phyloP scores from a whole-genome alignment of 1,140 invertebrate species.

The Temnothorax longispinosus region DNA sequence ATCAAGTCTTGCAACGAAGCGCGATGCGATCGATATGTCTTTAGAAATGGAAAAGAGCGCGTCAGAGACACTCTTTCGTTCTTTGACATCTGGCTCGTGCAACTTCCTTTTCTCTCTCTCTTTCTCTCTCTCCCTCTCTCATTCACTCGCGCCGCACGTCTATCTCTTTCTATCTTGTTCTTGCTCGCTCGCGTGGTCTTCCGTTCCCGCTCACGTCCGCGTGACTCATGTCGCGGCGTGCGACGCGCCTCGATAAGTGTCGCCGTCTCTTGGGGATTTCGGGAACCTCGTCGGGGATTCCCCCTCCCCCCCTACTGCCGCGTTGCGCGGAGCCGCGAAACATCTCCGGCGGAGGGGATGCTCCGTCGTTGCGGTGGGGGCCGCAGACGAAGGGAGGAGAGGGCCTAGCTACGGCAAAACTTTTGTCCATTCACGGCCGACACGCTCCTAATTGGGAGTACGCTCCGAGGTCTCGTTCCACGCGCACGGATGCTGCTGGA shows the following conservation, averaged over 20 bases:
- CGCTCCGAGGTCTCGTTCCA: constrained; percentile 76
- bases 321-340: constrained; percentile 37
- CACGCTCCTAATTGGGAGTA: constrained; percentile 78
- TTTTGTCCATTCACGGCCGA: constrained; percentile 82
- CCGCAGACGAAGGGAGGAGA: constrained; percentile 28
- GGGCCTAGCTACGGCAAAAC: constrained; percentile 76
- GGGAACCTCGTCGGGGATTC: constrained; percentile 77
- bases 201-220: constrained; percentile 68
- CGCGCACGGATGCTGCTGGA: constrained; percentile 69
- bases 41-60: constrained; percentile 7
- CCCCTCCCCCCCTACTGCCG: constrained; percentile 79
- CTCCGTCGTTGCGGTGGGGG: constrained; percentile 31
- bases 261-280: constrained; percentile 84
- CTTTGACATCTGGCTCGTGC: constrained; percentile 45
- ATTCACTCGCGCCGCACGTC: constrained; percentile 8
- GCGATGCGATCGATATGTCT: constrained; percentile 6
- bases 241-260: constrained; percentile 78
- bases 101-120: constrained; percentile 21
- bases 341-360: constrained; percentile 9
- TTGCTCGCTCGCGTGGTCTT: constrained; percentile 19
- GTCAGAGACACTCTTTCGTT: constrained; percentile 14
- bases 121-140: constrained; percentile 15
- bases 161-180: constrained; percentile 2
- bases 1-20: not conserved
- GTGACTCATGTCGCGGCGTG: constrained; percentile 82